Conservation (phyloP, 2,113 vertebrate genomes). For the Chamaea fasciata region DNA sequence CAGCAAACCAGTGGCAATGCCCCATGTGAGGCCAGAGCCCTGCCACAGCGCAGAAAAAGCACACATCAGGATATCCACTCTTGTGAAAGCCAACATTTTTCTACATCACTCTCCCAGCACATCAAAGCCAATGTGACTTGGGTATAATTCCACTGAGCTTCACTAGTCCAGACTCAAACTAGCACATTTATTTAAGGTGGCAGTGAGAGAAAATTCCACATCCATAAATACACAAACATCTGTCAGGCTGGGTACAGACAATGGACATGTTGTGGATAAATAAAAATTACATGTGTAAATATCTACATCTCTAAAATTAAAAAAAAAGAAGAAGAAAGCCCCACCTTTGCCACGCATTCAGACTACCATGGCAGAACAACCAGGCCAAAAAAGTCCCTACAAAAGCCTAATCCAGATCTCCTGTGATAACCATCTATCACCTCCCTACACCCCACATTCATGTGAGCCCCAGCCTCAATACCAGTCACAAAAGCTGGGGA, state of each 20-base stretch:
- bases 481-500: neutral
- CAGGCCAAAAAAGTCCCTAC: neutral
- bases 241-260: neutral
- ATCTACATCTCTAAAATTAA: neutral
- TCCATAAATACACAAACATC: constrained; percentile 8
- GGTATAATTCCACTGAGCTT: neutral
- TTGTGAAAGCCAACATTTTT: neutral
- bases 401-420: neutral
- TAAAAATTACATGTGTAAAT: neutral
- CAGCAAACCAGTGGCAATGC: neutral
- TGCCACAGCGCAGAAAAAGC: neutral
- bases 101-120: neutral
- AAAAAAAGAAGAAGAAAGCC: neutral
- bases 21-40: neutral
- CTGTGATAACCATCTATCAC: neutral
- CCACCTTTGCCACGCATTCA: accelerated
- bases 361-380: neutral
- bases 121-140: neutral
- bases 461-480: neutral
- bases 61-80: neutral
- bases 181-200: neutral
- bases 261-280: neutral
- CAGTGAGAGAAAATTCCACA: neutral
- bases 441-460: neutral
- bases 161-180: neutral